Base-by-base conservation (phyloP, 2,888 invertebrate species). In the Druceiella hillmani region DNA sequence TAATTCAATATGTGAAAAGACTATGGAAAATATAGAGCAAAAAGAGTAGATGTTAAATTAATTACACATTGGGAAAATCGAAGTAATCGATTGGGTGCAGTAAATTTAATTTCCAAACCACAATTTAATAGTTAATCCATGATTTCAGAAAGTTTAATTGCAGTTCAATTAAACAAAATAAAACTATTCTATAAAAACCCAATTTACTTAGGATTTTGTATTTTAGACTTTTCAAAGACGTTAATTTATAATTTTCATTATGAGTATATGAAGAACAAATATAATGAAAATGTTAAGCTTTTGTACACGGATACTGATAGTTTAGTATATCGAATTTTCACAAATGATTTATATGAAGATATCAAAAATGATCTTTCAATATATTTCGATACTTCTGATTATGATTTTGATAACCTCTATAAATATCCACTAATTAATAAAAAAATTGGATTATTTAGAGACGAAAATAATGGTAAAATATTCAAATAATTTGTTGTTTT, bases 1-100 rank as follows among this genome's bases (percentile, higher is more conserved):
- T 30, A 64, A 64, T 44, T 44, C 56, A 1, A 45, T 59, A 2
- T 61, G 55, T 44, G 59, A 61, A 1, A 61, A 62, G 41, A 55
- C 53, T 1, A 53, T 59, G 49, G 55, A 57, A 45, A 57, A 55
- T 40, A 50, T 55, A 7, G 48, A 54, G n/a, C n/a, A 40, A 55
- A 55, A 38, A 43, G 53, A 32, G 54, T 50, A 16, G 47, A 55
- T 44, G 51, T 61, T 1, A 55, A 51, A 38, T 38, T 59, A 16
- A 32, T 57, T 13, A 55, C 53, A 3, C 49, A 56, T 30, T 60
- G 55, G 55, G 47, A 52, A 26, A 50, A 52, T 40, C 36, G 27
- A 5, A 47, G 50, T 15, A 52, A 50, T 48, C 33, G n/a, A 12
- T 10, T 24, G 22, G 55, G 52, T 11, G 56, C 49, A 3, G 47